A percentile compares a stretch with the other conserved stretches of the same genome.
Evolutionary conservation across 2,113 vertebrate genomes (phyloP).

Genomic region (Telmatochromis brachygnathus): DNA sequence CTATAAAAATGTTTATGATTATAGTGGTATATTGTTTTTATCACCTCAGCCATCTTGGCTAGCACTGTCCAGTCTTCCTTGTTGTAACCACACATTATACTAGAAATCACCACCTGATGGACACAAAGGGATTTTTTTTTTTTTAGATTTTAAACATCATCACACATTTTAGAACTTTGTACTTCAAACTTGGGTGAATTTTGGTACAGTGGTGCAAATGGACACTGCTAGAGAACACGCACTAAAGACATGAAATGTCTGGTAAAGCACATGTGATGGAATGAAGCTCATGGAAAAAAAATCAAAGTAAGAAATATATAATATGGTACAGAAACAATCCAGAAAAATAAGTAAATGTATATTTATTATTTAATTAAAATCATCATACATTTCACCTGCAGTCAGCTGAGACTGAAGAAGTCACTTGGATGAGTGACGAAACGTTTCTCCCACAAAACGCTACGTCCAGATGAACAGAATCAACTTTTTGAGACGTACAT

Average conservation of each 20-base stretch:
- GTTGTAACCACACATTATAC: slow-evolving; percentile 88
- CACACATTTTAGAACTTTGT: neutral
- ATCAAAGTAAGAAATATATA: neutral
- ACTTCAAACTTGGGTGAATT: neutral
- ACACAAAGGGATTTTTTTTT: neutral
- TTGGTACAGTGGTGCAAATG: neutral
- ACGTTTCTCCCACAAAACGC: neutral
- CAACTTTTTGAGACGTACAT: neutral
- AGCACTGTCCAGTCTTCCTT: slow-evolving; percentile 83
- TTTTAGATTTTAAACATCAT: neutral
- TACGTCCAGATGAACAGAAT: neutral
- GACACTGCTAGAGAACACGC: neutral
- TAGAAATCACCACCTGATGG: slow-evolving; percentile 82
- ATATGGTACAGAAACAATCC: neutral
- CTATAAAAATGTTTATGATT: neutral
- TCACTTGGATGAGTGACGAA: neutral
- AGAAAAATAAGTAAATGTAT: neutral
- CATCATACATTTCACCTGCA: neutral
- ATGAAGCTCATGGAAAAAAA: neutral
- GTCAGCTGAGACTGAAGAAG: neutral
- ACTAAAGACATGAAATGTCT: neutral
- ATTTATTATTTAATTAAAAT: neutral
- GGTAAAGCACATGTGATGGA: neutral
- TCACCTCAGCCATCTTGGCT: slow-evolving; percentile 85
- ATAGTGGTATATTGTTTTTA: neutral